Base-by-base conservation (phyloP, 2,888 invertebrate genomes). In the Epinotia ramella region DNA sequence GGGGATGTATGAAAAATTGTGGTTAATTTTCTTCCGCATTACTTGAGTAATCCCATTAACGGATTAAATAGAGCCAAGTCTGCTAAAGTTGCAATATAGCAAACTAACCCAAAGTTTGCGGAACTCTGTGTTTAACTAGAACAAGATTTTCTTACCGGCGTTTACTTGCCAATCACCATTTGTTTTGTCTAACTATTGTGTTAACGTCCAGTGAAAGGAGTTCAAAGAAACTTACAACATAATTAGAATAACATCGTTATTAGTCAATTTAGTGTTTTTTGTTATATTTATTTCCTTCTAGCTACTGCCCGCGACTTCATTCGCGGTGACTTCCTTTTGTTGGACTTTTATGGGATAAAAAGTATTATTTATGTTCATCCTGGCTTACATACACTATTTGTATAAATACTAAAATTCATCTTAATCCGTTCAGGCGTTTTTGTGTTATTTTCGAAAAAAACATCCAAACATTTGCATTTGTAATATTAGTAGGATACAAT, bases 71-170 rank as follows among this genome's bases (percentile, higher is more conserved):
- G 13, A 63, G 68, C 24, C 18, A 18, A n/a, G 33, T 12, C 53
- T 11, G 24, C 53, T 33, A 33, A 62, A 73, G 44, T 53, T 56
- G 28, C 56, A 24, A 73, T 18, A 62, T 67, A 56, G 33, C 60
- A 53, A 67, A 62, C 20, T 57, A 49, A 33, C 28, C 33, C 33
- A 13, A 46, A 70, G 28, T 68, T 68, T 68, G 53, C 59, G 59
- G 70, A 74, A 53, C 64, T 24, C 70, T 65, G n/a, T 60, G 16
- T 73, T 40, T 40, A 60, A 65, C n/a, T 49, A 28, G 60, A 65
- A 65, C 40, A 12, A 20, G 33, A 24, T 16, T 40, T n/a, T 59
- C 3, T n/a, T 16, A 9, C 11, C 0, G 44, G 65, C 2, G 49
- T 60, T 65, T 24, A 44, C 53, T 59, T 64, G 57, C 46, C 46